These are phyloP conservation scores for Ovibos moschatus DNA, from an alignment of 2,113 vertebrate species.

Conservation along the genomic window DNA sequence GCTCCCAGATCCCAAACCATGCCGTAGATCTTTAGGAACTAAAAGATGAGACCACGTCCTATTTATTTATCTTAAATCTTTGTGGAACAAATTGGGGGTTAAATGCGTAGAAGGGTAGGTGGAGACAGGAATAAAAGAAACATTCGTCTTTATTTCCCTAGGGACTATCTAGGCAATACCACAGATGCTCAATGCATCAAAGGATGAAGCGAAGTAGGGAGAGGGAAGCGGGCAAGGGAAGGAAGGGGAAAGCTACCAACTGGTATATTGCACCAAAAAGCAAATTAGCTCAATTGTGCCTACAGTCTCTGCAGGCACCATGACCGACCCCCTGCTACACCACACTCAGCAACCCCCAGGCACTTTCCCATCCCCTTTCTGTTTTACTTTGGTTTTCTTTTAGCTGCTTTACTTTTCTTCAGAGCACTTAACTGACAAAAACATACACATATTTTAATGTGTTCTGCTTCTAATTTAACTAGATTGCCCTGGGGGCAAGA, in stretches of 20 bases:
- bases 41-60: not conserved
- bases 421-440: not conserved
- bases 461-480: not conserved
- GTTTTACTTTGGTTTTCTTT: not conserved
- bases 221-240: not conserved
- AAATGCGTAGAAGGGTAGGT: not conserved
- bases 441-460: not conserved
- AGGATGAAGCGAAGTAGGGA: not conserved
- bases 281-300: not conserved
- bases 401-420: not conserved
- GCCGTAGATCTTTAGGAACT: not conserved
- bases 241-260: not conserved
- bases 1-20: not conserved
- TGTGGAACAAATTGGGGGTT: not conserved
- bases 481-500: not conserved
- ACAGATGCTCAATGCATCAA: not conserved
- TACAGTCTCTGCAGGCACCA: not conserved
- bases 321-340: accelerated
- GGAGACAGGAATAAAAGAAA: not conserved
- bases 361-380: not conserved
- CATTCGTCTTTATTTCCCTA: not conserved
- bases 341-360: not conserved
- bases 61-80: not conserved
- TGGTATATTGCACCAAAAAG: not conserved
- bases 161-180: not conserved